phyloP scores from a whole-genome alignment of 2,113 vertebrate species.

The Cervus canadensis region DNA sequence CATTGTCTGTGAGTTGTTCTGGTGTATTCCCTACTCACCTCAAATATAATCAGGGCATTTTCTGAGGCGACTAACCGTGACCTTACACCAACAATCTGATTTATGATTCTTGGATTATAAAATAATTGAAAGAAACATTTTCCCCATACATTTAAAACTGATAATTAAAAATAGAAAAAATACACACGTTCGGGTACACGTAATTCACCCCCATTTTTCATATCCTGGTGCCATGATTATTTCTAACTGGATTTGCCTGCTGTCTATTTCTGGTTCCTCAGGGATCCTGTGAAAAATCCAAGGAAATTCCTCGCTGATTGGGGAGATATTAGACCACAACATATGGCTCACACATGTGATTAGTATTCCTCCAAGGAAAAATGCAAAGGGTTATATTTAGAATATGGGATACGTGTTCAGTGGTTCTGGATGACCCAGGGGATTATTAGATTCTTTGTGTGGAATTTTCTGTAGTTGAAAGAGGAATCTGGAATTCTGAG shows the following conservation, averaged over 20 bases:
- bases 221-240: conserved; percentile 31
- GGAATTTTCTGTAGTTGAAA: conserved; percentile 71
- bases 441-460: conserved; percentile 66
- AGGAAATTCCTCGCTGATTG: conserved; percentile 70
- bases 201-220: background rate
- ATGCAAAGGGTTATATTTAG: conserved; percentile 68
- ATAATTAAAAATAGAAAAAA: conserved; percentile 33
- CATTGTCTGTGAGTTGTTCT: background rate
- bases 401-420: conserved; percentile 51
- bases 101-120: conserved; percentile 16
- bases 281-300: conserved; percentile 56
- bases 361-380: conserved; percentile 63
- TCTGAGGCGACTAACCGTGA: background rate
- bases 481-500: conserved; percentile 44
- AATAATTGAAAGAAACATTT: background rate
- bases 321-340: conserved; percentile 64
- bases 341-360: conserved; percentile 71
- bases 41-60: background rate
- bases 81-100: background rate
- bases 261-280: conserved; percentile 52
- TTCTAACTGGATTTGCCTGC: conserved; percentile 45
- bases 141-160: background rate
- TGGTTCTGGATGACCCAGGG: conserved; percentile 58
- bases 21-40: background rate
- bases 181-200: background rate